A percentile compares a stretch with the other conserved stretches of the same genome.
Evolutionary conservation across 2,888 invertebrate species (phyloP).

Genomic region (Caenorhabditis japonica): DNA sequence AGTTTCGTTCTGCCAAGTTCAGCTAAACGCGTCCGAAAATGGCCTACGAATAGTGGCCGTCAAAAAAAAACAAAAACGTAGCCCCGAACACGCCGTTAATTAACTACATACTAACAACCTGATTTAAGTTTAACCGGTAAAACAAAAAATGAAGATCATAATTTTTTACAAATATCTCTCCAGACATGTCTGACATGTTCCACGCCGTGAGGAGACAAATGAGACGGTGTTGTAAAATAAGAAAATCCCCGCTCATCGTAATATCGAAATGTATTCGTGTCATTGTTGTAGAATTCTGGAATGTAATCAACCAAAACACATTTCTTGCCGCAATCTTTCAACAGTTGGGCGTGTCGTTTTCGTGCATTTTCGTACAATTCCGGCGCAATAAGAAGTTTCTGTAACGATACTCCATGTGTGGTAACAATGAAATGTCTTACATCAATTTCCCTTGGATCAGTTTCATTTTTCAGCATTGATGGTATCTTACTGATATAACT

Average conservation of each 20-base stretch:
- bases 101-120: no score
- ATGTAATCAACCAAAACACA: constrained; percentile 14
- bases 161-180: constrained; percentile 17
- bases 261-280: constrained; percentile 3
- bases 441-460: constrained; percentile 2
- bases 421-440: not conserved
- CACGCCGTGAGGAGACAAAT: constrained; percentile 17
- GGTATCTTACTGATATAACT: constrained; percentile 9
- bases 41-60: no score
- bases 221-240: constrained; percentile 2
- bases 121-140: no score
- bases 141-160: no score
- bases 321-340: constrained; percentile 11
- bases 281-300: constrained; percentile 1
- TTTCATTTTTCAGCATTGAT: constrained; percentile 5
- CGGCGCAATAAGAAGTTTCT: constrained; percentile 5
- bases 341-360: not conserved
- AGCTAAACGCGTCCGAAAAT: no score
- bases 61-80: no score
- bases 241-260: not conserved
- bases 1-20: no score
- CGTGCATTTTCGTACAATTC: constrained; percentile 7
- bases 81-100: no score
- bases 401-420: not conserved
- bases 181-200: constrained; percentile 20